phyloP scores from a whole-genome alignment of 2,113 vertebrate genomes.

The Phaethornis superciliosus region DNA sequence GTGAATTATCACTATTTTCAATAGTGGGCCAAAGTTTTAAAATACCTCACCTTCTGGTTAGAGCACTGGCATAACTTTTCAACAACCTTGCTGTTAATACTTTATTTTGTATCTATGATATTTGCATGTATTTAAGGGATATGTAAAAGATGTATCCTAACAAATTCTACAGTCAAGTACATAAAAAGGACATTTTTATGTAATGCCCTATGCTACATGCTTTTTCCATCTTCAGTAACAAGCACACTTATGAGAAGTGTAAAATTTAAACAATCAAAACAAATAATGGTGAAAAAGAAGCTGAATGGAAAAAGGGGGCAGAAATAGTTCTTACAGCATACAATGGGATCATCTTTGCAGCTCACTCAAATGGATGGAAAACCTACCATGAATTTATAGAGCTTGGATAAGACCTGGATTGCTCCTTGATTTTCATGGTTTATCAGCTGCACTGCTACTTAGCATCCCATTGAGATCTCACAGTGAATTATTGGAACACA shows the following conservation, averaged over 20 bases:
- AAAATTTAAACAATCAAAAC: neutral
- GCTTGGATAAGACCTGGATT: neutral
- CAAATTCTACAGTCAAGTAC: neutral
- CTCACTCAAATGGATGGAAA: neutral
- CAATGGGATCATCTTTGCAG: neutral
- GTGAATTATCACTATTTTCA: neutral
- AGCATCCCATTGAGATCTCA: neutral
- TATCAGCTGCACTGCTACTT: neutral
- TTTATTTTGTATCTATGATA: neutral
- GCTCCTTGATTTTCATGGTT: neutral
- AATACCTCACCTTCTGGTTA: neutral
- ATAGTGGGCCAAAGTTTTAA: neutral
- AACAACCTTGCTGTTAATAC: neutral
- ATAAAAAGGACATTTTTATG: neutral
- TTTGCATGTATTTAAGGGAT: neutral
- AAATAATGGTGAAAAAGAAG: neutral
- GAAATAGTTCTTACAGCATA: neutral
- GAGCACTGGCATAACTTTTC: neutral
- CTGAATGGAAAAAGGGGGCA: neutral
- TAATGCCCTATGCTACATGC: neutral
- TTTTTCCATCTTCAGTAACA: neutral
- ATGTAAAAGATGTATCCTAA: neutral
- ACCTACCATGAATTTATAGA: neutral
- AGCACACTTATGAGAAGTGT: neutral
- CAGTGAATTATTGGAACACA: neutral